Evolutionary conservation across 1,140 invertebrate species (phyloP), one percentile per base, ranked within the genome.

Genomic region (Aporrectodea caliginosa): DNA sequence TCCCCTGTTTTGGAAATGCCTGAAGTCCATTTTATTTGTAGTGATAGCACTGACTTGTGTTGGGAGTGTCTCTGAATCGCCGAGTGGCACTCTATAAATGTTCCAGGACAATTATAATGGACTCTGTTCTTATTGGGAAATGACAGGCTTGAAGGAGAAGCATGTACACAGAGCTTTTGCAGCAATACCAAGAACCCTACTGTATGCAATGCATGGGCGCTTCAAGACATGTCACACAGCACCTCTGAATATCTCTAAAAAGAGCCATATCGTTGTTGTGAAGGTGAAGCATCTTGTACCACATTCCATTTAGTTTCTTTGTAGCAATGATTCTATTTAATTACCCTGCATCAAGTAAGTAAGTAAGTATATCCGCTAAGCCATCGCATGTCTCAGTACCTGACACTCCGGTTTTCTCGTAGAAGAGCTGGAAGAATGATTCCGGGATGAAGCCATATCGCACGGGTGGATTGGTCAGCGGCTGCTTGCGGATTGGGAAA

Each of bases 361-460:
- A 6, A 14, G 14, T 12, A 75, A 75, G 2, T 75, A 31, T 32
- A 2, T 34, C 33, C 1, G 6, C 1, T 43, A 76, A 76, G 2
- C n/a, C 33, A 43, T 27, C 35, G 27, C 14, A 22, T 29, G 27
- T n/a, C 1, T 16, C 71, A 81, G 86, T n/a, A 90, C 90, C 95
- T 80, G 90, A 90, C 0, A 91, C 90, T 87, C 97, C 97, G 83
- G 95, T 98, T 90, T 98, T 98, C 69, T 93, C 92, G 87, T 98
- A 97, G 86, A 99, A 95, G 83, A 94, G 92, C 83, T 93, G 91
- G 89, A 98, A 98, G 95, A 95, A 98, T 90, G 94, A 93, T 84
- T 97, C 95, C 73, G 97, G 96, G 82, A 98, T 86, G 83, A 98
- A 94, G 75, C 93, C 95, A 84, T 95, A 87, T 72, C 95, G 91